phyloP scores from a whole-genome alignment of 2,797 vertebrate genomes.

The Danionella dracula region DNA sequence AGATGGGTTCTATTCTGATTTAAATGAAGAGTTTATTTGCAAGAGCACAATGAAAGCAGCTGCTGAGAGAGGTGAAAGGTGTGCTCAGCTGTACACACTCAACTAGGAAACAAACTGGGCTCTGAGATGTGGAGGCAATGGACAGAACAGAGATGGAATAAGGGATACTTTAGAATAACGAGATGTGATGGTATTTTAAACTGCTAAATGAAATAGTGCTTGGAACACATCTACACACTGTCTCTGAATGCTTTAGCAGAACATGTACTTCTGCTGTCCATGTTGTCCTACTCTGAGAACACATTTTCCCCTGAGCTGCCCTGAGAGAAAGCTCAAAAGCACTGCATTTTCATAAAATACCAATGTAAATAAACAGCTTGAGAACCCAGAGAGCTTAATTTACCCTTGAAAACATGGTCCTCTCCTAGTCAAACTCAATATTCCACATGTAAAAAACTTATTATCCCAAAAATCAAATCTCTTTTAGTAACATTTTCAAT shows the following conservation, averaged over 20 bases:
- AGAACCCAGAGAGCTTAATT: too few relatives aligned
- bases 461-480: too few relatives aligned
- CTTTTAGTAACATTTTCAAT: too few relatives aligned
- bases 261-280: background rate
- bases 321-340: too few relatives aligned
- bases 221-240: background rate
- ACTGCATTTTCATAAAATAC: background rate
- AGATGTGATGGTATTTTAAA: background rate
- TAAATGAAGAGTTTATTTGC: constrained; percentile 21
- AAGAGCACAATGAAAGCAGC: constrained; percentile 11
- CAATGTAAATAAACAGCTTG: too few relatives aligned
- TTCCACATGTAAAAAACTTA: too few relatives aligned
- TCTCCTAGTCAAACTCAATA: too few relatives aligned
- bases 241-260: background rate
- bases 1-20: background rate
- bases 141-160: background rate
- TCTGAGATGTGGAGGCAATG: background rate
- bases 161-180: background rate
- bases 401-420: too few relatives aligned
- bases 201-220: background rate
- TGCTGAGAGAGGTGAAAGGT: constrained; percentile 9
- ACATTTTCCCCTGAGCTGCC: too few relatives aligned
- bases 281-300: too few relatives aligned
- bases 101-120: background rate
- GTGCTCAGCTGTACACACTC: background rate